Evolutionary conservation across 2,888 invertebrate genomes (phyloP).

Genomic region (Epistrophe eligans): DNA sequence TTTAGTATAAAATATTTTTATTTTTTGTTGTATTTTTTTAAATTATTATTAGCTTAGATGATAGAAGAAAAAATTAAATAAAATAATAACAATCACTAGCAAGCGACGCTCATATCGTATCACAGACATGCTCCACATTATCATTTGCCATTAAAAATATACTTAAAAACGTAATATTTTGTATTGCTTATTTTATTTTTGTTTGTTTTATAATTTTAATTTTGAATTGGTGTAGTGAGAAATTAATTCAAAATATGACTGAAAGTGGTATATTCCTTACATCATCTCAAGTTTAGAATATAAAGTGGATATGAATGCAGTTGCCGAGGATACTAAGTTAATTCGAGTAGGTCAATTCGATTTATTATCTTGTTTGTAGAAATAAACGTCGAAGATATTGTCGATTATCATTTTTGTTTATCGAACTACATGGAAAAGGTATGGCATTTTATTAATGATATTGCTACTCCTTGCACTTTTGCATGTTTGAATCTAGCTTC

Average conservation of each 20-base stretch:
- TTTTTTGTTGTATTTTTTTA: slow-evolving; percentile 2
- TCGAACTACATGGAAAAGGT: too few relatives aligned
- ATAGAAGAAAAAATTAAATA: slow-evolving; percentile 17
- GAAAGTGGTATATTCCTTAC: background rate
- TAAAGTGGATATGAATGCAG: background rate
- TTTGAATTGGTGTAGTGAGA: background rate
- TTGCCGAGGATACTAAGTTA: background rate
- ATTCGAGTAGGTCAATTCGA: too few relatives aligned
- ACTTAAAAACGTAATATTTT: slow-evolving; percentile 14
- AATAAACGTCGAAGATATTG: too few relatives aligned
- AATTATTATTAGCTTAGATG: slow-evolving; percentile 6
- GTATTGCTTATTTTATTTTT: slow-evolving; percentile 33
- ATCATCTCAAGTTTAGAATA: background rate
- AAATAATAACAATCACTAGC: slow-evolving; percentile 73
- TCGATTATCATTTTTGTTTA: too few relatives aligned
- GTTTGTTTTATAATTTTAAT: background rate
- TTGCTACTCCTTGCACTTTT: too few relatives aligned
- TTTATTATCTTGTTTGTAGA: too few relatives aligned
- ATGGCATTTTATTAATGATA: too few relatives aligned
- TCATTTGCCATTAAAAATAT: slow-evolving; percentile 47
- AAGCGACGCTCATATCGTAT: slow-evolving; percentile 82
- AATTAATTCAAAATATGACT: background rate
- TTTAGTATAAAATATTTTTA: slow-evolving; percentile 13
- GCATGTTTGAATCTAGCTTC: background rate
- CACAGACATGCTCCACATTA: slow-evolving; percentile 83